Conservation (phyloP, 2,797 vertebrate species). For the Phaenicophaeus curvirostris region DNA sequence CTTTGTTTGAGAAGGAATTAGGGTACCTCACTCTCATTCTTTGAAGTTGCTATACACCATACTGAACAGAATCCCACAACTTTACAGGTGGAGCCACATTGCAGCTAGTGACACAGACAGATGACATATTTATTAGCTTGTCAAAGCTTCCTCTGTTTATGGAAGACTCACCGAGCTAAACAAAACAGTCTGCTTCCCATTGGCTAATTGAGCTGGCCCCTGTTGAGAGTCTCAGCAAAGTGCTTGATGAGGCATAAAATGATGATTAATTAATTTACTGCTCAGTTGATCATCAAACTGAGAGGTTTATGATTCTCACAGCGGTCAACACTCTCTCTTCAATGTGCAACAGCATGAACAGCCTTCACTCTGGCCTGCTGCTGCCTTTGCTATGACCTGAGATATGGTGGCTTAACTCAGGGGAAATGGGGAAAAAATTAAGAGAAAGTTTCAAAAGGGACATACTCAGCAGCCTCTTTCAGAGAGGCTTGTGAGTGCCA, state of each 20-base stretch:
- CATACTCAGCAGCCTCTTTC: slow-evolving; percentile 17
- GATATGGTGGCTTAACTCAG: slow-evolving; percentile 61
- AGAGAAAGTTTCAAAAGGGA: slow-evolving; percentile 44
- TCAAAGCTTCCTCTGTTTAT: slow-evolving; percentile 86
- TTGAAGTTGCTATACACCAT: slow-evolving; percentile 73
- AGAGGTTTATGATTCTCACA: slow-evolving; percentile 96
- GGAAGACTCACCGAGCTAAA: slow-evolving; percentile 88
- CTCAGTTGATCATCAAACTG: slow-evolving; percentile 98
- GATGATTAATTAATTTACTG: slow-evolving; percentile 99
- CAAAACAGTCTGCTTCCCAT: slow-evolving; percentile 92
- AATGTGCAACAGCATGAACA: slow-evolving; percentile 73
- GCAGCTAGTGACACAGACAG: slow-evolving; percentile 88
- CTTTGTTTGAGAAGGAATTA: slow-evolving; percentile 36
- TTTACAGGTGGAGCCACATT: slow-evolving; percentile 86
- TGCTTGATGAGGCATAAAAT: slow-evolving; percentile 99
- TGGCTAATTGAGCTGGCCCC: slow-evolving; percentile 91
- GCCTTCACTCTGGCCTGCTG: slow-evolving; percentile 72
- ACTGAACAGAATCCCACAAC: slow-evolving; percentile 73
- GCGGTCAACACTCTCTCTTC: slow-evolving; percentile 85
- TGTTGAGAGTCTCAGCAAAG: slow-evolving; percentile 88
- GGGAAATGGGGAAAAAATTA: background rate
- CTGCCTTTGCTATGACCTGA: slow-evolving; percentile 87
- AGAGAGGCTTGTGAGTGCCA: background rate
- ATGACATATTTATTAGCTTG: slow-evolving; percentile 98
- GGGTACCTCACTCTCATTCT: slow-evolving; percentile 1